A percentile compares a stretch with the other conserved stretches of the same genome.
Conservation (phyloP, 1,140 invertebrate species). For the Mercenaria mercenaria region DNA sequence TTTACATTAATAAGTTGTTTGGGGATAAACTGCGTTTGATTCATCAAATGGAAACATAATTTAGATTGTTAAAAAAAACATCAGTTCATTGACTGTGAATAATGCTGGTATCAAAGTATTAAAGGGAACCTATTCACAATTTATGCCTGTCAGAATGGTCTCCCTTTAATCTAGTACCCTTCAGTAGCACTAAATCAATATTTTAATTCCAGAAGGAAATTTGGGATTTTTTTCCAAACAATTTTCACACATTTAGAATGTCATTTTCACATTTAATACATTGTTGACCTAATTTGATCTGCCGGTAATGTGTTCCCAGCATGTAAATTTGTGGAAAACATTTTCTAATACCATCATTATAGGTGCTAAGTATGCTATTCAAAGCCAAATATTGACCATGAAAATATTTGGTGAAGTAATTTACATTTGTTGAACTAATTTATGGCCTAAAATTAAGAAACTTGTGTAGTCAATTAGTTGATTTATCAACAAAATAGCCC, state of each 20-base stretch:
- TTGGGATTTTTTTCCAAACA: not conserved
- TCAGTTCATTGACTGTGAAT: no score
- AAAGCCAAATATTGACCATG: slow-evolving; percentile 21
- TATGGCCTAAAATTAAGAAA: not conserved
- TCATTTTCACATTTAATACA: not conserved
- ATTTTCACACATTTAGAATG: slow-evolving; percentile 3
- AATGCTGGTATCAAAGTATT: slow-evolving; percentile 22
- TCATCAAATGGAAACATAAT: no score
- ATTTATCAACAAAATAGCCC: not conserved
- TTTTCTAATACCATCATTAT: not conserved
- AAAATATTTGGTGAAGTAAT: slow-evolving; percentile 30
- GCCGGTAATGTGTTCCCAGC: not conserved
- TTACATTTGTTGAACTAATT: slow-evolving; percentile 18
- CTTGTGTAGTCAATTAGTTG: not conserved
- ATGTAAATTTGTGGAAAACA: not conserved
- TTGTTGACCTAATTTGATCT: not conserved
- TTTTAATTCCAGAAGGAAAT: not conserved
- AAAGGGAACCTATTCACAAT: not conserved
- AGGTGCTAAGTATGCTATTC: not conserved
- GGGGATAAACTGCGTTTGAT: no score
- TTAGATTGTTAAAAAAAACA: no score
- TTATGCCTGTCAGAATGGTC: not conserved
- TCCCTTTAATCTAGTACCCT: not conserved
- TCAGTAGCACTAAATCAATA: not conserved
- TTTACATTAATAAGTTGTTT: no score